phyloP scores from a whole-genome alignment of 2,113 vertebrate genomes.

The Phaetusa simplex region DNA sequence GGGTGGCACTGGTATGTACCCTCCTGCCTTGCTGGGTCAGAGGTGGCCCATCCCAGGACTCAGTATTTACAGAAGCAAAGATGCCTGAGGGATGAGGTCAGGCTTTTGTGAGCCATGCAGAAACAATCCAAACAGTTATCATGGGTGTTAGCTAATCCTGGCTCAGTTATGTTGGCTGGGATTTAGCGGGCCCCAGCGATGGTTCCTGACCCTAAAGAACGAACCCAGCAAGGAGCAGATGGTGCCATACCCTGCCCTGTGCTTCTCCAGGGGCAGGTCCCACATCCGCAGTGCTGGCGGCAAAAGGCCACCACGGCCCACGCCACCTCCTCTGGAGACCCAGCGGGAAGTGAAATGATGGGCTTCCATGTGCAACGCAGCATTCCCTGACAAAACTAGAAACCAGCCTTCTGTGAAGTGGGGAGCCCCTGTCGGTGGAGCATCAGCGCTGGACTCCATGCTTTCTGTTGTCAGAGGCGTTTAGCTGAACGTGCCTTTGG shows the following conservation, averaged over 20 bases:
- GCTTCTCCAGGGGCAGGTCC: not conserved
- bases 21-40: accelerated
- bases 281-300: accelerated
- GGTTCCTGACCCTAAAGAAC: accelerated
- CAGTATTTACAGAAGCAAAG: accelerated
- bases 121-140: accelerated
- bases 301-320: not conserved
- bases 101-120: not conserved
- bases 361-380: accelerated
- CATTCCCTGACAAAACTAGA: too few species aligned
- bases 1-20: not conserved
- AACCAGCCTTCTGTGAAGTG: accelerated
- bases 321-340: accelerated
- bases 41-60: not conserved
- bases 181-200: accelerated
- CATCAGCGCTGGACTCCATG: accelerated
- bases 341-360: accelerated
- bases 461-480: accelerated
- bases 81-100: not conserved
- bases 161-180: accelerated
- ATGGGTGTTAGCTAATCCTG: accelerated
- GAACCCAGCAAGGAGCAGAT: not conserved
- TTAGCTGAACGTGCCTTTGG: accelerated
- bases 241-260: not conserved
- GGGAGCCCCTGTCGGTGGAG: accelerated